Base-by-base conservation (phyloP, 2,888 invertebrate species). In the Gandaritis pyraliata region DNA sequence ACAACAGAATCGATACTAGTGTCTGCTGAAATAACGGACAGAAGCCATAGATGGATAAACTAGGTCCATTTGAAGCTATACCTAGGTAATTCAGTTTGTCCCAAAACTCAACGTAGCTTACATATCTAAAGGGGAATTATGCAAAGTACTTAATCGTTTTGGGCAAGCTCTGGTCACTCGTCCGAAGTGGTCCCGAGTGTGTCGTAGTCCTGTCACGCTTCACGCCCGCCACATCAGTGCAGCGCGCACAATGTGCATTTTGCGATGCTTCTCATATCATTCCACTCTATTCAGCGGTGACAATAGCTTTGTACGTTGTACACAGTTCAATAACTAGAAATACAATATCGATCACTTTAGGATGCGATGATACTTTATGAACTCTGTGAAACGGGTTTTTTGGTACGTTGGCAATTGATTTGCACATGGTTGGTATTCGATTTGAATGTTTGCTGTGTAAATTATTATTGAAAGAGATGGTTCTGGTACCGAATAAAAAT, bases 291-390 rank as follows among this genome's bases (percentile, higher is more conserved):
- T 75, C 70, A 72, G 68, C 61, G 66, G 53, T 63, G 58, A 69
- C 75, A 76, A 80, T 49, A 29, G 57, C 61, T 48, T 78, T 73
- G 72, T 74, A 69, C 71, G 70, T 78, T 73, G 72, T 74, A 69
- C 71, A 71, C 70, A 65, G 72, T 72, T 75, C n/a, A n/a, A n/a
- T n/a, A n/a, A n/a, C n/a, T n/a, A n/a, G n/a, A n/a, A n/a, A 77
- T 81, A 77, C 70, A 74, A 76, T 81, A 77, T 81, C 82, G 80
- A 78, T 81, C 77, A 76, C 77, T 65, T 64, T 74, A 70, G 59
- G 70, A 72, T 51, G 45, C 53, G 50, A 47, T 68, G 68, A 75
- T 77, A 73, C 72, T 74, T 72, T 72, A 69, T 67, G 53, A 66
- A 65, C 61, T 64, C 60, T 62, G 23, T 18, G 16, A n/a, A 53